Evolutionary conservation across 2,113 vertebrate genomes (phyloP), one percentile per base, ranked within the genome.

Genomic region (Desmodus rotundus): DNA sequence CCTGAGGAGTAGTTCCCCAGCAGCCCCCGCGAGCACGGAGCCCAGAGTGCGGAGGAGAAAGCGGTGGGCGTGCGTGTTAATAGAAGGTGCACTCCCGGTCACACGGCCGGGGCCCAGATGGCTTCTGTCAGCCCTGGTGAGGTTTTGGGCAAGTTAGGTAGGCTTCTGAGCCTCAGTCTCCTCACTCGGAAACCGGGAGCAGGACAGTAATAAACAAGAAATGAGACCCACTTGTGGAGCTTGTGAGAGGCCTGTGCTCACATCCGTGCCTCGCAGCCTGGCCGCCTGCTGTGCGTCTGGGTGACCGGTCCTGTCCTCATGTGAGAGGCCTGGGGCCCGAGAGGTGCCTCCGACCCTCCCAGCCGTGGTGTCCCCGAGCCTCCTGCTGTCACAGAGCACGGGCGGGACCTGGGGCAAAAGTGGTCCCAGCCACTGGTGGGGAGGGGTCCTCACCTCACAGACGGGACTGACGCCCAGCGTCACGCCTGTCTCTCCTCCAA

Each of bases 31-130:
- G 54, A 43, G 47, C 56, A 45, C 41, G 0, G 36, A 2, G 10
- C 50, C 31, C 22, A 0, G 33, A 11, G 65, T 5, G 3, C 17
- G 28, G 68, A 43, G 1, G 61, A 26, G 52, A 58, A 3, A 26
- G 38, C 22, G 6, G 4, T 8, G 0, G 3, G 65, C 22, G 2
- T 3, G 68, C 6, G 0, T 52, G 24, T 28, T 15, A 26, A 7
- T 31, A 68, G 56, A 82, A 65, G 24, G 12, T 12, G 38, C 33
- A 2, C 26, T 14, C 4, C 47, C 4, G 19, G 47, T 22, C 58
- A 41, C n/a, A 52, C 10, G 26, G n/a, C n/a, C 58, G 2, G 28
- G 82, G 31, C 26, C 28, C 82, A 7, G 15, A 3, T 4, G 16
- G 36, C 3, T 5, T 10, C 45, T 19, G 7, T 31, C 38, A 15